Evolutionary conservation across 2,113 vertebrate genomes (phyloP), one percentile per base, ranked within the genome.

Genomic region (Camelus dromedarius): DNA sequence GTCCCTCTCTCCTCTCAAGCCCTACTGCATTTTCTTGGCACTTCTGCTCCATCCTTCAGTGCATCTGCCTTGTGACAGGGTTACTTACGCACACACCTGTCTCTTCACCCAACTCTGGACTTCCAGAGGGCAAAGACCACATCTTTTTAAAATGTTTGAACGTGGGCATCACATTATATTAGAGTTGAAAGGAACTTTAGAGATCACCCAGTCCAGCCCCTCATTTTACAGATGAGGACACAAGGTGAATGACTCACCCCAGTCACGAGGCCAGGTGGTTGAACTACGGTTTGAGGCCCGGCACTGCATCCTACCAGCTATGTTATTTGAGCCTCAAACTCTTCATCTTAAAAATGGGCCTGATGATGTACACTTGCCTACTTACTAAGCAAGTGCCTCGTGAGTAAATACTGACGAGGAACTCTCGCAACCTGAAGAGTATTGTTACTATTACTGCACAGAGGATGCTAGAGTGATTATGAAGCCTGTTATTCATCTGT

Each of bases 11-110:
- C 50, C 69, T 86, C 67, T n/a, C 64, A 62, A 38, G 3, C 24
- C 67, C 20, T 30, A n/a, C n/a, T 84, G 90, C 52, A 22, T 95
- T 89, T 91, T 93, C 66, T 69, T 89, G 18, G 67, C 69, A 62
- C 30, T 52, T 69, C 73, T 52, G 77, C 19, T 77, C 28, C 5
- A 35, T 35, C 24, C 84, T 88, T 66, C 46, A n/a, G 42, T 28
- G 66, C 32, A 42, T 30, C 82, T 24, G 2, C 35, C 26, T 80
- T 73, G 35, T 46, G 66, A 62, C 50, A 79, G 66, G 42, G 54
- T 62, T 42, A n/a, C 58, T 54, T 69, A 73, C 35, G 24, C 22
- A 69, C 22, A 62, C 30, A 42, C 3, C 66, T 38, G 8, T 62
- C 58, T 89, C 16, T 15, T 3, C 0, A 19, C 93, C 89, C 4